A percentile compares a stretch with the other conserved stretches of the same genome.
Evolutionary conservation across 2,797 vertebrate genomes (phyloP).

Genomic region (Diplodus puntazzo): DNA sequence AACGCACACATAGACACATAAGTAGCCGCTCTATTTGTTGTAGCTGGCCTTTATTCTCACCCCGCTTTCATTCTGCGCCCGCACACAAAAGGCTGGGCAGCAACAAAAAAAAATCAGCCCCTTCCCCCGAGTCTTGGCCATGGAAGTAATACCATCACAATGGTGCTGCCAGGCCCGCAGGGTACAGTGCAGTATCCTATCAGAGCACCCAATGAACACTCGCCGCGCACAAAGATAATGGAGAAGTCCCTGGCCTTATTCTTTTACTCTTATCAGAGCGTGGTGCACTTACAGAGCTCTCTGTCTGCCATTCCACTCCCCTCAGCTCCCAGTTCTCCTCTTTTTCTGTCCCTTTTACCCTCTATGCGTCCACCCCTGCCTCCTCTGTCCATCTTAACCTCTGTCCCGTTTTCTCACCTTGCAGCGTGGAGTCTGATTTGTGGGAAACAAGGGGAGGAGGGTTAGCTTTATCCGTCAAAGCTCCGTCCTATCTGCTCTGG

Average conservation of each 20-base stretch:
- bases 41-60: constrained; percentile 57
- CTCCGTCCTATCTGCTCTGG: constrained; percentile 48
- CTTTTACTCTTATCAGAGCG: constrained; percentile 78
- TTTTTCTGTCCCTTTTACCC: constrained; percentile 66
- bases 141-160: constrained; percentile 85
- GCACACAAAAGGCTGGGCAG: constrained; percentile 64
- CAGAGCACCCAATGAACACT: constrained; percentile 72
- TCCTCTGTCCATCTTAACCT: constrained; percentile 50
- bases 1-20: constrained; percentile 48
- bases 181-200: constrained; percentile 71
- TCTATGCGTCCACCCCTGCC: constrained; percentile 56
- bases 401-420: constrained; percentile 57
- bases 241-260: constrained; percentile 80
- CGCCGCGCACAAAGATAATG: constrained; percentile 80
- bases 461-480: constrained; percentile 65
- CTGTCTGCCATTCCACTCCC: constrained; percentile 58
- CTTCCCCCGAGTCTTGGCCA: constrained; percentile 76
- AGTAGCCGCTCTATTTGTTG: constrained; percentile 56
- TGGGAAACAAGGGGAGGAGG: constrained; percentile 35
- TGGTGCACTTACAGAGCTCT: constrained; percentile 77
- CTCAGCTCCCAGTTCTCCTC: constrained; percentile 39
- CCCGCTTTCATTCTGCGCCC: constrained; percentile 48
- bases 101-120: constrained; percentile 51
- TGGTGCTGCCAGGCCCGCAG: constrained; percentile 72
- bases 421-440: constrained; percentile 48